Conservation (phyloP, 1,140 invertebrate species). For the Colletes gigas region DNA sequence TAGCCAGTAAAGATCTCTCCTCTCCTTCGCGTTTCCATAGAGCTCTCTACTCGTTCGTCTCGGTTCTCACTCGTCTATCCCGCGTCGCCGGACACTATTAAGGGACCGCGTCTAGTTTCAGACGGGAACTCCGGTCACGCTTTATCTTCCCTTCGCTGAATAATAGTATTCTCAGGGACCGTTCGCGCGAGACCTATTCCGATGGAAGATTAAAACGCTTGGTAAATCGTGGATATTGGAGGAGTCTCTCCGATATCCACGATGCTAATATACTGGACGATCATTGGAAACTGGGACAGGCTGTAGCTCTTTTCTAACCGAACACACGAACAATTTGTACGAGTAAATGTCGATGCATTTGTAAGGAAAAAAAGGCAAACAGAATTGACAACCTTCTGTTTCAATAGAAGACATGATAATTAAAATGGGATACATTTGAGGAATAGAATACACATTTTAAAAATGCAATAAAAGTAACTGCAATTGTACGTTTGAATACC, state of each 20-base stretch:
- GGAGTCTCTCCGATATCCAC: not conserved
- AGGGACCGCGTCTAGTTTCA: slow-evolving; percentile 27
- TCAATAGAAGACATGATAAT: no score
- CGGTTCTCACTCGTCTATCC: slow-evolving; percentile 40
- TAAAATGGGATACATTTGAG: no score
- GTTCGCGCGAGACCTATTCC: not conserved
- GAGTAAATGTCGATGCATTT: no score
- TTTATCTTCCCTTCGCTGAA: slow-evolving; percentile 35
- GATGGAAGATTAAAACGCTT: slow-evolving; percentile 9
- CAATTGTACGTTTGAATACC: no score
- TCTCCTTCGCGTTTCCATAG: slow-evolving; percentile 52
- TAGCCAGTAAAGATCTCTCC: slow-evolving; percentile 71
- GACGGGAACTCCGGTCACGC: slow-evolving; percentile 11
- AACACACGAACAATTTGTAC: no score
- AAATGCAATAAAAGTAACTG: no score
- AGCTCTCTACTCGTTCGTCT: slow-evolving; percentile 6
- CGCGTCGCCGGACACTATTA: slow-evolving; percentile 43
- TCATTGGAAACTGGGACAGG: no score
- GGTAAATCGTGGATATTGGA: not conserved
- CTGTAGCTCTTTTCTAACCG: no score
- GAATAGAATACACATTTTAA: no score
- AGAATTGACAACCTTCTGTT: no score
- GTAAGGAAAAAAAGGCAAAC: no score
- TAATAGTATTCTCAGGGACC: slow-evolving; percentile 20
- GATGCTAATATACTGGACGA: not conserved